Evolutionary conservation across 2,797 vertebrate species (phyloP).

Genomic region (Microctenopoma stevenorrisi): DNA sequence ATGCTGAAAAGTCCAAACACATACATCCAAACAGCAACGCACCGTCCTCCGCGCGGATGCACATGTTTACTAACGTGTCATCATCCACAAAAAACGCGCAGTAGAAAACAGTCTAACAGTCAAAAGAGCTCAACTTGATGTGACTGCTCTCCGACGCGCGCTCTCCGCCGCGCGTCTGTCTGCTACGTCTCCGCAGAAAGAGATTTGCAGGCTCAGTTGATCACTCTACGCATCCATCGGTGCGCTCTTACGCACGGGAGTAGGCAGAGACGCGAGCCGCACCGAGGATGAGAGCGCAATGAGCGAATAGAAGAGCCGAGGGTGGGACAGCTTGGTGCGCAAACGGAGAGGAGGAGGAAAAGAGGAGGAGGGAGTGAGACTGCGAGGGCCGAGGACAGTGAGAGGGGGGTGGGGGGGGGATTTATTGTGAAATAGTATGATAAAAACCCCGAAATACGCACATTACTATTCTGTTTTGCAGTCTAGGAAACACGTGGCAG

Average conservation of each 20-base stretch:
- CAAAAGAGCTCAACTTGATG: slow-evolving; percentile 22
- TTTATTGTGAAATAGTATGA: slow-evolving; percentile 52
- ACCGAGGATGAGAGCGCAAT: slow-evolving; percentile 71
- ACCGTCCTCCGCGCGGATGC: slow-evolving; percentile 69
- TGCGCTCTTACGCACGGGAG: slow-evolving; percentile 77
- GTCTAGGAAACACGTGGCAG: slow-evolving; percentile 55
- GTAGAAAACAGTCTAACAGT: slow-evolving; percentile 21
- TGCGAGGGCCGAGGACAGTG: slow-evolving; percentile 35
- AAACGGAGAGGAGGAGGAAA: slow-evolving; percentile 66
- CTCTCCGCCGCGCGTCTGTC: slow-evolving; percentile 25
- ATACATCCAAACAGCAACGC: slow-evolving; percentile 72
- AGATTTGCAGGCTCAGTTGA: slow-evolving; percentile 49
- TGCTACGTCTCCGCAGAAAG: slow-evolving; percentile 40
- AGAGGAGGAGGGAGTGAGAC: slow-evolving; percentile 44
- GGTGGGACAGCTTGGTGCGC: slow-evolving; percentile 75
- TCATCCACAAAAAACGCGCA: slow-evolving; percentile 27
- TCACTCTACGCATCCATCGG: slow-evolving; percentile 64
- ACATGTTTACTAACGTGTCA: slow-evolving; percentile 69
- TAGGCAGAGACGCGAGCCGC: slow-evolving; percentile 68
- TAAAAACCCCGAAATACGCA: slow-evolving; percentile 42
- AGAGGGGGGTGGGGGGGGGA: slow-evolving; percentile 6
- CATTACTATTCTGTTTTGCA: slow-evolving; percentile 37
- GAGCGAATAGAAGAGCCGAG: slow-evolving; percentile 71
- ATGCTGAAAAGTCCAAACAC: slow-evolving; percentile 76
- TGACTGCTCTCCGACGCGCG: slow-evolving; percentile 16